A percentile compares a stretch with the other conserved stretches of the same genome.
phyloP scores from a whole-genome alignment of 2,113 vertebrate genomes.

The Saimiri boliviensis region DNA sequence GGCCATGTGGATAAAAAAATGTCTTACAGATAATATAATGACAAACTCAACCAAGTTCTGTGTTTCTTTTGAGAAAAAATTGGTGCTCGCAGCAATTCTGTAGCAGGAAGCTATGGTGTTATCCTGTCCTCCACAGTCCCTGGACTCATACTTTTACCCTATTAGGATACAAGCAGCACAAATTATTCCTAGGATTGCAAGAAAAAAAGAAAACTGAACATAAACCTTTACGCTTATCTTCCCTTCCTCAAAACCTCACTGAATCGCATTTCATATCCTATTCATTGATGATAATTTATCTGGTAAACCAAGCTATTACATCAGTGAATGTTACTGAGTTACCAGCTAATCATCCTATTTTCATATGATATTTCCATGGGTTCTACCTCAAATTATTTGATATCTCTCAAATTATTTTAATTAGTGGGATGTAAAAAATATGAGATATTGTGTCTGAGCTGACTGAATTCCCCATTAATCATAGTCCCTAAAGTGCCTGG shows the following conservation, averaged over 20 bases:
- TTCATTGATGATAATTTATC: not conserved
- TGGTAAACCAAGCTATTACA: not conserved
- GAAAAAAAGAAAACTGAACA: not conserved
- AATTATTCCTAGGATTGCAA: not conserved
- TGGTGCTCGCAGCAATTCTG: not conserved
- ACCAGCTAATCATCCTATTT: not conserved
- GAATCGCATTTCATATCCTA: not conserved
- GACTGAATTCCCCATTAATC: not conserved
- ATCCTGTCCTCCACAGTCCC: rapidly evolving
- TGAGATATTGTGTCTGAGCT: not conserved
- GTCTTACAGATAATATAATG: not conserved
- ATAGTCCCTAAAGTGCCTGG: not conserved
- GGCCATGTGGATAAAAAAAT: not conserved
- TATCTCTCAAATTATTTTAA: constrained; percentile 31
- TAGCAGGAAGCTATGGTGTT: not conserved
- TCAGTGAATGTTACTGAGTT: not conserved
- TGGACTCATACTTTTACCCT: not conserved
- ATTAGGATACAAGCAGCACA: not conserved
- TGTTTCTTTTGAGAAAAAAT: not conserved
- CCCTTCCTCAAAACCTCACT: not conserved
- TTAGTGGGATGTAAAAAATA: not conserved
- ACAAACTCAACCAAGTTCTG: not conserved
- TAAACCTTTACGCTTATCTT: not conserved
- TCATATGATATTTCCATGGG: not conserved
- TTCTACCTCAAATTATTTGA: not conserved